phyloP scores from a whole-genome alignment of 2,888 invertebrate species.

The Leptinotarsa peninsularis region DNA sequence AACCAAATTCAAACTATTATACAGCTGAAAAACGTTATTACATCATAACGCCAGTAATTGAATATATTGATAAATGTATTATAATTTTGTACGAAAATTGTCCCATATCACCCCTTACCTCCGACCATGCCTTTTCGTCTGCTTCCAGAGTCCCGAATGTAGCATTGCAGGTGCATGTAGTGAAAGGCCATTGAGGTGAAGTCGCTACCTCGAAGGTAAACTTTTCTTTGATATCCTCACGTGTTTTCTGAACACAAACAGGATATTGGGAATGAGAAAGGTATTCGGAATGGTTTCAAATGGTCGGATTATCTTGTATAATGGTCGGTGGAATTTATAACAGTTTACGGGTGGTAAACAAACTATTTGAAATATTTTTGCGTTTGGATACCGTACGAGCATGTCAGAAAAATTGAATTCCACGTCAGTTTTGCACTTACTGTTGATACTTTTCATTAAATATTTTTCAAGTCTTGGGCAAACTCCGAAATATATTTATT shows the following conservation, averaged over 20 bases:
- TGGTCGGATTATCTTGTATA: conserved; percentile 24
- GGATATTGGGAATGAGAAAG: conserved; percentile 40
- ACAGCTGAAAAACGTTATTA: too few relatives aligned
- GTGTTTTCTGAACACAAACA: conserved; percentile 47
- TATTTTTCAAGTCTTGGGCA: too few relatives aligned
- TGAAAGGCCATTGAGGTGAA: conserved; percentile 24
- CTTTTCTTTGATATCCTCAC: conserved; percentile 36
- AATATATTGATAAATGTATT: too few relatives aligned
- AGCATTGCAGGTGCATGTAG: conserved; percentile 35
- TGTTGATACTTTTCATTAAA: too few relatives aligned
- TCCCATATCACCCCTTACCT: not conserved
- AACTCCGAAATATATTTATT: too few relatives aligned
- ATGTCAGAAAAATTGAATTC: not conserved
- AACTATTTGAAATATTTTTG: conserved; percentile 4
- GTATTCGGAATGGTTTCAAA: conserved; percentile 24
- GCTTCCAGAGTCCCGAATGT: conserved; percentile 36
- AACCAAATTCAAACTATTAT: too few relatives aligned
- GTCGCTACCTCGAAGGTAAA: conserved; percentile 28
- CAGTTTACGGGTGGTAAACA: conserved; percentile 14
- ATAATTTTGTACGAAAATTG: not conserved
- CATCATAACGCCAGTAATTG: too few relatives aligned
- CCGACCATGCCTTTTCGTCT: not conserved
- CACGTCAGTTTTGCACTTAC: not conserved
- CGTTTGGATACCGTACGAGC: not conserved
- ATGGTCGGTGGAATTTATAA: conserved; percentile 21